phyloP scores from a whole-genome alignment of 2,888 invertebrate species.

The Ennomos quercinarius region DNA sequence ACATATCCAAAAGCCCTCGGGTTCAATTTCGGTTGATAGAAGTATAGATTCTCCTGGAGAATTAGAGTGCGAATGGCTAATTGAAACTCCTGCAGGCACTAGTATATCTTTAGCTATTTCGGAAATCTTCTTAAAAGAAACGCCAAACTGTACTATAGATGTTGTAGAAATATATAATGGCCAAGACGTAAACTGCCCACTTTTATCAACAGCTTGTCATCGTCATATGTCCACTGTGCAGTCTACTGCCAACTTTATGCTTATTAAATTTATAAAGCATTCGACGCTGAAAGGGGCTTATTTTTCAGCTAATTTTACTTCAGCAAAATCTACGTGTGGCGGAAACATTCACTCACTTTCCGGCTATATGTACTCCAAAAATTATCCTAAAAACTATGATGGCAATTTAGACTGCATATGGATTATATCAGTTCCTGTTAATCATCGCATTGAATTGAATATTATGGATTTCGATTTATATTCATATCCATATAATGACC shows the following conservation, averaged over 20 bases:
- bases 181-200: constrained; percentile 82
- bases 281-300: constrained; percentile 84
- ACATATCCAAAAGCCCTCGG: constrained; percentile 82
- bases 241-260: constrained; percentile 89
- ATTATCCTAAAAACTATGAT: constrained; percentile 94
- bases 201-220: constrained; percentile 87
- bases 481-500: constrained; percentile 58
- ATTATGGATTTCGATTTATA: constrained; percentile 88
- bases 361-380: constrained; percentile 91
- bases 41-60: constrained; percentile 84
- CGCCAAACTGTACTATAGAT: constrained; percentile 86
- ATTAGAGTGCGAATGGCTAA: constrained; percentile 91
- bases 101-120: constrained; percentile 88
- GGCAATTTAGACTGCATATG: constrained; percentile 91
- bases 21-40: constrained; percentile 87
- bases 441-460: constrained; percentile 89
- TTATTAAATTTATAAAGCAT: constrained; percentile 88
- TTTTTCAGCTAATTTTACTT: constrained; percentile 83
- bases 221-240: constrained; percentile 73
- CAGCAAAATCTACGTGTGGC: constrained; percentile 88
- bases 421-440: constrained; percentile 88
- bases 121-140: constrained; percentile 86
- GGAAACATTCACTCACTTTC: constrained; percentile 86
- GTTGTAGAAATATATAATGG: constrained; percentile 89
- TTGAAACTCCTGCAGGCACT: constrained; percentile 88